phyloP scores from a whole-genome alignment of 92 coral and sea anemone species.

The Ricordea florida region DNA sequence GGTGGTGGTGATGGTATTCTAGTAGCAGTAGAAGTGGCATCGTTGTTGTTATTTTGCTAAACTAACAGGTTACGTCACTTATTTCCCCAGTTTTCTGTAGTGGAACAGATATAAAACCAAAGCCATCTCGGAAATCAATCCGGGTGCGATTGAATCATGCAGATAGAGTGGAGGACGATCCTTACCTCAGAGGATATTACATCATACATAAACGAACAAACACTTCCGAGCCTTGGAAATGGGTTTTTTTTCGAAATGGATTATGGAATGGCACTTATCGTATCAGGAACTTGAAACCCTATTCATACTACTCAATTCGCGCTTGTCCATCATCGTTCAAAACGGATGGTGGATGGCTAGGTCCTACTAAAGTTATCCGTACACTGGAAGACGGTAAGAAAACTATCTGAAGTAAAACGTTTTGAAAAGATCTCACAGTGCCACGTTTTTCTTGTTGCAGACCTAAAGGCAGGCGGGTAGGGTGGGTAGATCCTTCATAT shows the following conservation, averaged over 20 bases:
- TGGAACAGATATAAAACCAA: not conserved
- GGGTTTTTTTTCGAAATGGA: not conserved
- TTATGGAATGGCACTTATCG: not conserved
- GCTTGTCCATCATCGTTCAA: not conserved
- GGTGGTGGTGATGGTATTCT: too few species aligned
- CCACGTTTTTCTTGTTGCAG: too few species aligned
- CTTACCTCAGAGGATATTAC: not conserved
- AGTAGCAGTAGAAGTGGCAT: too few species aligned
- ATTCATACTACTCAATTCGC: constrained; percentile 4
- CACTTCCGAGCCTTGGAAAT: not conserved
- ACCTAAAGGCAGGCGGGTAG: too few species aligned
- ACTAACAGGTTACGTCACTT: too few species aligned
- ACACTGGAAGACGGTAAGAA: constrained; percentile 6
- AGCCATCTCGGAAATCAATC: not conserved
- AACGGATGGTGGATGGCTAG: constrained; percentile 5
- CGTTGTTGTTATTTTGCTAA: too few species aligned
- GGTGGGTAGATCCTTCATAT: too few species aligned
- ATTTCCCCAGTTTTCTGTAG: not conserved
- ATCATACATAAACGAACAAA: not conserved
- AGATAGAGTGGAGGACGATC: not conserved
- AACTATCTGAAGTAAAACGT: too few species aligned
- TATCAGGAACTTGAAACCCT: not conserved
- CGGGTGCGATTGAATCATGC: not conserved
- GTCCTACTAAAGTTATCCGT: not conserved
- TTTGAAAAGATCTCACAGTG: too few species aligned